phyloP scores from a whole-genome alignment of 2,888 invertebrate genomes.

The Drosophila mettleri region DNA sequence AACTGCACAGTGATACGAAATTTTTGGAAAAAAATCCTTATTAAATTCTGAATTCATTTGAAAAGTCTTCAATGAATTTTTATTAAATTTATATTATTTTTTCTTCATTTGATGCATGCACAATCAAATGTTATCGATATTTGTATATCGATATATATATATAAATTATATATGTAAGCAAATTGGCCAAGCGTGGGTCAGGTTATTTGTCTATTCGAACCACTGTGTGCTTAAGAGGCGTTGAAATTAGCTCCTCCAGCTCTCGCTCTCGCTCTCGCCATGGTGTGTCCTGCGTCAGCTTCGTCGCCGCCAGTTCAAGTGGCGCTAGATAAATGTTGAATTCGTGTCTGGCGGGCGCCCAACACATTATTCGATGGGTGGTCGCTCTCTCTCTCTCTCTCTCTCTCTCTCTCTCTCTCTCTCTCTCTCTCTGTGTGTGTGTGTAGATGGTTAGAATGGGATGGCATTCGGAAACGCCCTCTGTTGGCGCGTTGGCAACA shows the following conservation, averaged over 20 bases:
- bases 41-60: not conserved
- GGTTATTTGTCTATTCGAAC: conserved; percentile 24
- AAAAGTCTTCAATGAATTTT: not conserved
- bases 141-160: no score
- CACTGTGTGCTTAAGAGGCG: conserved; percentile 80
- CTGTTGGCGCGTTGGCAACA: conserved; percentile 58
- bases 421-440: not conserved
- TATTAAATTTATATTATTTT: not conserved
- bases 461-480: conserved; percentile 25
- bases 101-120: no score
- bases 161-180: no score
- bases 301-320: conserved; percentile 61
- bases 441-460: not conserved
- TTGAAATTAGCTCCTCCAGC: conserved; percentile 67
- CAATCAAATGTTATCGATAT: no score
- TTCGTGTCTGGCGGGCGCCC: conserved; percentile 80
- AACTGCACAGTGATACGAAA: conserved; percentile 48
- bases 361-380: conserved; percentile 73
- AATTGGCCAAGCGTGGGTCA: no score
- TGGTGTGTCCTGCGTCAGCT: conserved; percentile 45
- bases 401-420: not conserved
- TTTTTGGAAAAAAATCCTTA: not conserved
- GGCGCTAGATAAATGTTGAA: conserved; percentile 81
- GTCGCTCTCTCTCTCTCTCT: not conserved
- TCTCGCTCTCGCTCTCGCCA: conserved; percentile 4